phyloP scores from a whole-genome alignment of 1,140 invertebrate species.

The Sipha flava region DNA sequence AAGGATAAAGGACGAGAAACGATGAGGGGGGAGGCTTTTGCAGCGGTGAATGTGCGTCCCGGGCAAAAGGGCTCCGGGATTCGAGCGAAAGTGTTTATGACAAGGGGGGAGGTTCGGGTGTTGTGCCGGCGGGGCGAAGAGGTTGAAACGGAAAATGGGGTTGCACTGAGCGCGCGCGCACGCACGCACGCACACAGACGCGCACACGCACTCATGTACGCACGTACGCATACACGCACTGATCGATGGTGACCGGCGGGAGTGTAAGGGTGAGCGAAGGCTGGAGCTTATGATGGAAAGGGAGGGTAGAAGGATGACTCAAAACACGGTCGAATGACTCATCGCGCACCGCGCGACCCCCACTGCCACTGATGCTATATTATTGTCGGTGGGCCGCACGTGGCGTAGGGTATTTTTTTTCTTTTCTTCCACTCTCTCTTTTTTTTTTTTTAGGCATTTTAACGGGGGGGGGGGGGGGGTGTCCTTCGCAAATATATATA shows the following conservation, averaged over 20 bases:
- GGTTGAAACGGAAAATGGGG: slow-evolving; percentile 30
- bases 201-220: not conserved
- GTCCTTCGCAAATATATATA: not conserved
- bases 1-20: not conserved
- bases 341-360: slow-evolving; percentile 1
- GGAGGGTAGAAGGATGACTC: not conserved
- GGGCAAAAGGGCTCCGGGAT: slow-evolving; percentile 30
- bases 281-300: not conserved
- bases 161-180: not conserved
- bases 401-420: not conserved
- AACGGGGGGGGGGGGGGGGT: no score
- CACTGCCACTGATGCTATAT: not conserved
- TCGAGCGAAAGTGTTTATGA: slow-evolving; percentile 32
- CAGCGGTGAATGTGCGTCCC: slow-evolving; percentile 25
- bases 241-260: slow-evolving; percentile 28
- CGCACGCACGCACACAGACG: not conserved
- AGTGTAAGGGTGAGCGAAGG: not conserved
- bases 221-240: not conserved
- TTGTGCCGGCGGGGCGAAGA: not conserved
- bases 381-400: not conserved
- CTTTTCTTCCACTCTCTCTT: not conserved
- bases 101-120: not conserved
- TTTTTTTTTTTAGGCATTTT: not conserved
- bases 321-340: slow-evolving; percentile 32
- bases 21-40: not conserved